Base-by-base conservation (phyloP, 2,888 invertebrate genomes). In the Abrostola triplasia region DNA sequence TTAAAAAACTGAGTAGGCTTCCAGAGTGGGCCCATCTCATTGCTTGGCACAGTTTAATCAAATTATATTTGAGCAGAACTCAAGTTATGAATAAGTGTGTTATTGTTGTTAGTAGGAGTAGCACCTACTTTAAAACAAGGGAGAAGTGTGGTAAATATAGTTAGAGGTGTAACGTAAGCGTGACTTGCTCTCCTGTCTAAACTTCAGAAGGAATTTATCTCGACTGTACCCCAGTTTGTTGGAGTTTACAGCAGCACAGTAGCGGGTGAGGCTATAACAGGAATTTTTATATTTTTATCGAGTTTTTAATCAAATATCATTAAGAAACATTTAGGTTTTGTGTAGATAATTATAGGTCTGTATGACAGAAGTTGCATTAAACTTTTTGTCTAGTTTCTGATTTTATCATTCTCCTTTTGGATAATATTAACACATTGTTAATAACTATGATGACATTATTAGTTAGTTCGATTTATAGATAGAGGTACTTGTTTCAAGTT, bases 1-100 rank as follows among this genome's bases (percentile, higher is more conserved):
- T 84, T 86, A 82, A 85, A 76, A 87, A 84, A 79, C 57, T 67
- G 62, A 61, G 63, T 73, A 78, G 48, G 60, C 64, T 70, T 51
- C 51, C 58, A 74, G 66, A 74, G 70, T 57, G 72, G 64, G 65
- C 61, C 64, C 13, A 47, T 47, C 24, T 6, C 83, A 81, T 82
- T 79, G 64, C 78, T 73, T 57, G 67, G 61, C 59, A 47, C 37
- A 56, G 59, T 77, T 82, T 83, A 80, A 86, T 83, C 76, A 83
- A 85, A 80, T 85, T 84, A 83, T 70, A 50, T 64, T 70, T 61
- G 57, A 77, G 60, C 63, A 54, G 65, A 74, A 67, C 62, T 72
- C 72, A 60, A 64, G 64, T 50, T 67, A 77, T 80, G 73, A 79
- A 79, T 79, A 77, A 78, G 67, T 67, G 60, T 42, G 60, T 77